phyloP scores from a whole-genome alignment of 2,888 invertebrate species.

The Subacronicta megacephala region DNA sequence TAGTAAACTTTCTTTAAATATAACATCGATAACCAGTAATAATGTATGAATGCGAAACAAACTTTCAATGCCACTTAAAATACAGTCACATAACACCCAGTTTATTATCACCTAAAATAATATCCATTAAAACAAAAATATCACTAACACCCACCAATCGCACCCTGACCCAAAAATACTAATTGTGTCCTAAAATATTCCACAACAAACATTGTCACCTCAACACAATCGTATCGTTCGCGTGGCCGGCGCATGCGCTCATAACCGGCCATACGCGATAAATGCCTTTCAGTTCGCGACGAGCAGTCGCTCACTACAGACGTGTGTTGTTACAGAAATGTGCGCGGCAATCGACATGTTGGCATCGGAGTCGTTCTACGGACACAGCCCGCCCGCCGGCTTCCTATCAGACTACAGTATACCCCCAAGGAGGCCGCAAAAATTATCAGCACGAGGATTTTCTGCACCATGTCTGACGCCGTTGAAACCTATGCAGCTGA shows the following conservation, averaged over 20 bases:
- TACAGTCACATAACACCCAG: constrained; percentile 1
- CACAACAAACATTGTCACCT: constrained; percentile 67
- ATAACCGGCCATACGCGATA: constrained; percentile 67
- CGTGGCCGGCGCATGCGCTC: constrained; percentile 76
- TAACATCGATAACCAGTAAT: background rate
- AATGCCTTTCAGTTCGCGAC: constrained; percentile 78
- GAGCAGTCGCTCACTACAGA: constrained; percentile 56
- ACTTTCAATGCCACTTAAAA: constrained; percentile 1
- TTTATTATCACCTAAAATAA: constrained; percentile 6
- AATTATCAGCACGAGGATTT: constrained; percentile 74
- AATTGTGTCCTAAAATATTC: constrained; percentile 51
- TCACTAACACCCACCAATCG: constrained; percentile 28
- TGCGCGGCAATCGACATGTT: constrained; percentile 88
- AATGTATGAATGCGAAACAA: constrained; percentile 5
- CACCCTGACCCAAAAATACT: constrained; percentile 66
- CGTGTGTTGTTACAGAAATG: constrained; percentile 70
- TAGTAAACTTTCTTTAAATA: background rate
- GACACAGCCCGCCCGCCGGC: constrained; percentile 92
- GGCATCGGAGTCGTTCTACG: constrained; percentile 93
- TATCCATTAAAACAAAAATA: constrained; percentile 22
- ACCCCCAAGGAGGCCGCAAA: constrained; percentile 76
- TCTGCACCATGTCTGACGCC: constrained; percentile 78
- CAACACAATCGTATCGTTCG: constrained; percentile 64
- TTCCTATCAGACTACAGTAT: constrained; percentile 90
- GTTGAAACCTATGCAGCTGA: constrained; percentile 79